Evolutionary conservation across 2,797 vertebrate genomes (phyloP).

Genomic region (Anomalospiza imberbis): DNA sequence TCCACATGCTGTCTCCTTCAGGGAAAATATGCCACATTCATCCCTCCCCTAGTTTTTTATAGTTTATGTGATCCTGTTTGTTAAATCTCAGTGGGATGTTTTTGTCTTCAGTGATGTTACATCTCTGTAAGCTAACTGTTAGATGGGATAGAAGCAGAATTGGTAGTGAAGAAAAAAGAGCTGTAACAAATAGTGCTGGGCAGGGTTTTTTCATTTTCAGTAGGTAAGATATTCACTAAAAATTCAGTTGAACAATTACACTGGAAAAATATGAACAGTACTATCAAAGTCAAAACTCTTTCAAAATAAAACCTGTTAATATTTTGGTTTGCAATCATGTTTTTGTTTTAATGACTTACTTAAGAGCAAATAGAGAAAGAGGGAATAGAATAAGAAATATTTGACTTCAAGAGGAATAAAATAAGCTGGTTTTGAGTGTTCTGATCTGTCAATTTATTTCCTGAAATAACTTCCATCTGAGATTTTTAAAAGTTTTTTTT

Average conservation of each 20-base stretch:
- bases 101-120: neutral
- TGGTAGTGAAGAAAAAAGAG: neutral
- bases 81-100: neutral
- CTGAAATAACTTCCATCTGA: neutral
- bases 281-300: neutral
- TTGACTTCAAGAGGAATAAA: neutral
- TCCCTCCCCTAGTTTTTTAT: neutral
- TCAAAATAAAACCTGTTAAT: neutral
- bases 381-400: neutral
- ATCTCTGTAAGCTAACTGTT: neutral
- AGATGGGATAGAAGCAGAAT: neutral
- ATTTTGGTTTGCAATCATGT: neutral
- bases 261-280: neutral
- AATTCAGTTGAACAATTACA: neutral
- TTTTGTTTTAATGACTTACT: neutral
- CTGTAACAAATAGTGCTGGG: neutral
- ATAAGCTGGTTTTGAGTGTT: neutral
- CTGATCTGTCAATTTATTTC: neutral
- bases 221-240: neutral
- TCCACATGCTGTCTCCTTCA: neutral
- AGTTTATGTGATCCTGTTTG: neutral
- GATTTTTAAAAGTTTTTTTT: neutral
- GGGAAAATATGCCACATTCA: neutral
- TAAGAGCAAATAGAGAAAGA: neutral
- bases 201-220: neutral